Evolutionary conservation across 2,888 invertebrate species (phyloP).

Genomic region (Psococerastis gibbosa): DNA sequence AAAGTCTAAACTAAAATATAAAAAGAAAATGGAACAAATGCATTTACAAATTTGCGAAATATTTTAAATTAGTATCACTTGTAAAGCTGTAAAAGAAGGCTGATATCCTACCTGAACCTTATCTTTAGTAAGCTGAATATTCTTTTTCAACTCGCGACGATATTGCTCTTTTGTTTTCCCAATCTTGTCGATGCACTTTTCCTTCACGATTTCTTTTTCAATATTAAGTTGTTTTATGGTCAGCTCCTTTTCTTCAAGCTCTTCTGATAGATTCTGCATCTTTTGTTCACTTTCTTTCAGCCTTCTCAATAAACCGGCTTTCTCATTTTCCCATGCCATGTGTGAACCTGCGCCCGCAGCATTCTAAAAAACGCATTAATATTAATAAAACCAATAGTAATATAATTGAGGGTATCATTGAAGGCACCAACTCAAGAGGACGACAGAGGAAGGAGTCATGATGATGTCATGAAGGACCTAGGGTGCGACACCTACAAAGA

Average conservation of each 20-base stretch:
- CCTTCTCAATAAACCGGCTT: constrained; percentile 34
- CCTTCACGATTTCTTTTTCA: constrained; percentile 32
- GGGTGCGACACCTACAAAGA: too few species aligned
- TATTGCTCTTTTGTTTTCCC: constrained; percentile 56
- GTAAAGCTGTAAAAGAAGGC: constrained; percentile 2
- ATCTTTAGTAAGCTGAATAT: constrained; percentile 23
- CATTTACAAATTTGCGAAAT: too few species aligned
- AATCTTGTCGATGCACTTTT: constrained; percentile 30
- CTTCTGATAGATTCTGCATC: constrained; percentile 37
- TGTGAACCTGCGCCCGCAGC: neutral
- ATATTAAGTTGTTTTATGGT: constrained; percentile 29
- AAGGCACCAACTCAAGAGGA: too few species aligned
- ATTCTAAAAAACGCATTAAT: neutral
- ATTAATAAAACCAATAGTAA: too few species aligned
- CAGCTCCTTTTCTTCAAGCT: constrained; percentile 32
- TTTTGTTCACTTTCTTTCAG: constrained; percentile 43
- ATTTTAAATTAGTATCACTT: too few species aligned
- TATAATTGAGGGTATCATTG: too few species aligned
- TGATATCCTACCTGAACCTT: constrained; percentile 15
- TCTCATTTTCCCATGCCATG: neutral
- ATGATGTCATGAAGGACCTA: too few species aligned
- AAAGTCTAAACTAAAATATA: too few species aligned
- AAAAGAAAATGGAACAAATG: too few species aligned
- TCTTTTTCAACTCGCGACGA: constrained; percentile 45
- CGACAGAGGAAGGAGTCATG: too few species aligned